Evolutionary conservation across 1,140 invertebrate genomes (phyloP).

Genomic region (Drosophila biarmipes): DNA sequence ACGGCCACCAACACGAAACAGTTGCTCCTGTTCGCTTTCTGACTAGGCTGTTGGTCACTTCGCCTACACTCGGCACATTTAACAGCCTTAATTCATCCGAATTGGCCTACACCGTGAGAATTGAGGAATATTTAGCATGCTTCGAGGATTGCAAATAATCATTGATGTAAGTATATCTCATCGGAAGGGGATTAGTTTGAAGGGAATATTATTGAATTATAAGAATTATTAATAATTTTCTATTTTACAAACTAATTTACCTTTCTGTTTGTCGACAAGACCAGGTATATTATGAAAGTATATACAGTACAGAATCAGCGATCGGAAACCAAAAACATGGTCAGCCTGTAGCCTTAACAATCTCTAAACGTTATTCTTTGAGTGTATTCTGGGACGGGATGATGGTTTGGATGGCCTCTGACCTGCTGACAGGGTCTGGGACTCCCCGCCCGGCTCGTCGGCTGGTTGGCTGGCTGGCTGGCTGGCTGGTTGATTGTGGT

Average conservation of each 20-base stretch:
- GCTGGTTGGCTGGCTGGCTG: slow-evolving; percentile 31
- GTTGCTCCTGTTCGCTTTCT: slow-evolving; percentile 40
- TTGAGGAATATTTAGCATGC: neutral
- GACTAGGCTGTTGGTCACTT: slow-evolving; percentile 36
- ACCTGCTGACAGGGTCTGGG: slow-evolving; percentile 38
- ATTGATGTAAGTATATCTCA: too few relatives aligned
- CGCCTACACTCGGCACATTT: slow-evolving; percentile 26
- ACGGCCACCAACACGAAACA: slow-evolving; percentile 72
- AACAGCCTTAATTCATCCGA: slow-evolving; percentile 7
- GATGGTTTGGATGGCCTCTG: slow-evolving; percentile 23
- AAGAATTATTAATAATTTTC: too few relatives aligned
- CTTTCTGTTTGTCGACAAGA: too few relatives aligned
- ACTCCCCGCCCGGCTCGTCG: slow-evolving; percentile 5
- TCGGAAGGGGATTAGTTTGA: too few relatives aligned
- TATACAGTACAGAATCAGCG: too few relatives aligned
- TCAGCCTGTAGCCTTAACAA: too few relatives aligned
- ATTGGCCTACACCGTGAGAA: neutral
- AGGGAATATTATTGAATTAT: too few relatives aligned
- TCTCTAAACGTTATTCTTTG: neutral
- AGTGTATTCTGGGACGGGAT: slow-evolving; percentile 24
- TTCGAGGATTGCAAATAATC: too few relatives aligned
- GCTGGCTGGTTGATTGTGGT: slow-evolving; percentile 66
- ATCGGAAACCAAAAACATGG: too few relatives aligned
- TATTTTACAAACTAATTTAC: too few relatives aligned
- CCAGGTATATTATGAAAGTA: too few relatives aligned